phyloP scores from a whole-genome alignment of 2,797 vertebrate species.

The Enteromius trimaculatus region DNA sequence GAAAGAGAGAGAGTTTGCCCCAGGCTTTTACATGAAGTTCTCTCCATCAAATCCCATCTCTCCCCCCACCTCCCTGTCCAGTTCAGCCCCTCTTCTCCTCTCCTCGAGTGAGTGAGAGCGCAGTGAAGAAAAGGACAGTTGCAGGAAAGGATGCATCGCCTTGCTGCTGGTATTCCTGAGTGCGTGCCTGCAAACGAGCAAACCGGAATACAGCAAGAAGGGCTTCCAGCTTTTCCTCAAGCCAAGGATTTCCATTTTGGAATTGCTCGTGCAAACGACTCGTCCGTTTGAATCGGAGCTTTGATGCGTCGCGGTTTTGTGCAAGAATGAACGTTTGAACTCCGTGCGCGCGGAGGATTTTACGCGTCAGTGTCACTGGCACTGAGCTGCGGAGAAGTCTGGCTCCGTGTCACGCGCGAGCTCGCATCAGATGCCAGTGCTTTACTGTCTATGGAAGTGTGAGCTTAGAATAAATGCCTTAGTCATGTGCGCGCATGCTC shows the following conservation, averaged over 20 bases:
- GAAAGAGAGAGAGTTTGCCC: constrained; percentile 55
- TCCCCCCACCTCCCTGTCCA: constrained; percentile 36
- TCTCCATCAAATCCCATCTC: constrained; percentile 56
- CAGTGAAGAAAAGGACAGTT: constrained; percentile 39
- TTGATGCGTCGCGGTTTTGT: background rate
- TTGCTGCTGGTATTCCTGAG: constrained; percentile 4
- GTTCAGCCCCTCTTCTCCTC: constrained; percentile 36
- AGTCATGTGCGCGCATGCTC: constrained; percentile 19
- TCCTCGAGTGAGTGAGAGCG: constrained; percentile 33
- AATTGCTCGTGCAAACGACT: constrained; percentile 12
- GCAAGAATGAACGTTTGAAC: constrained; percentile 7
- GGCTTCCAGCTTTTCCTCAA: background rate
- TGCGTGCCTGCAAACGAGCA: constrained; percentile 14
- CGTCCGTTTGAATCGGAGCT: background rate
- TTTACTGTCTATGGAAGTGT: background rate
- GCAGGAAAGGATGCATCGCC: constrained; percentile 38
- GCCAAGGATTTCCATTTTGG: constrained; percentile 13
- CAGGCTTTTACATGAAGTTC: constrained; percentile 61
- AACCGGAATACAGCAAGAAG: constrained; percentile 24
- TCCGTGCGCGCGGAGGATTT: constrained; percentile 10
- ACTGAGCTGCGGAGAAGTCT: constrained; percentile 16
- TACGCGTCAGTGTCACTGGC: background rate
- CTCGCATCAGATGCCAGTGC: background rate
- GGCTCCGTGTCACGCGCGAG: background rate
- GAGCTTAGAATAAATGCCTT: background rate